Evolutionary conservation across 1,140 invertebrate species (phyloP), one percentile per base, ranked within the genome.

Genomic region (Ceratosolen fusciceps): DNA sequence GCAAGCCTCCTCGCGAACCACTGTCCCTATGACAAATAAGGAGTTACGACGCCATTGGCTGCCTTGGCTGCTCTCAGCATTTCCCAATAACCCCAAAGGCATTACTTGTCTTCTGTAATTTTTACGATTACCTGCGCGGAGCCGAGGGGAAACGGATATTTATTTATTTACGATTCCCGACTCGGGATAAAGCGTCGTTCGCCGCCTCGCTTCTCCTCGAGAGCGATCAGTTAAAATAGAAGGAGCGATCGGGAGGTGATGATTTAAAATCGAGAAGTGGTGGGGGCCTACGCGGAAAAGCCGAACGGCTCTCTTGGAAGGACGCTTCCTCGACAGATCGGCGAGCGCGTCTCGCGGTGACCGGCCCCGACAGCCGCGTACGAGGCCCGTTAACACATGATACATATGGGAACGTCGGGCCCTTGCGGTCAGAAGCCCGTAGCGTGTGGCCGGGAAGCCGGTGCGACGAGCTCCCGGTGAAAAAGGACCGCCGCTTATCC

Each of bases 371-470:
- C 60, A 1, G 26, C 31, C 21, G 85, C 60, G 16, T 3, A 65
- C 31, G 85, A 85, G 85, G n/a, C n/a, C n/a, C 84, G 83, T 67
- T 83, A 90, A 89, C 89, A 90, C 86, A 88, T 87, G 89, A 90
- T 90, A 90, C 89, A 90, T 90, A 90, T 90, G 89, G 88, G 89
- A 90, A 90, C 88, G 87, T 87, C 87, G 87, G 84, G 83, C 87
- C 80, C 88, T 82, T 90, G 89, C 84, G 89, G 89, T 90, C 89
- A 88, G 87, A 90, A 89, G 88, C 88, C 77, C 77, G 70, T 78
- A 73, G 70, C 77, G 71, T 74, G 77, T 67, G 77, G 70, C 60
- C 62, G 77, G 5, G 60, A 37, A 65, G 60, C 60, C 31, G 4
- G 31, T 10, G 21, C 1, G 60, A 31, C 2, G 65, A 24, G 34